phyloP scores from a whole-genome alignment of 2,888 invertebrate genomes.

The Rhopalosiphum nymphaeae region DNA sequence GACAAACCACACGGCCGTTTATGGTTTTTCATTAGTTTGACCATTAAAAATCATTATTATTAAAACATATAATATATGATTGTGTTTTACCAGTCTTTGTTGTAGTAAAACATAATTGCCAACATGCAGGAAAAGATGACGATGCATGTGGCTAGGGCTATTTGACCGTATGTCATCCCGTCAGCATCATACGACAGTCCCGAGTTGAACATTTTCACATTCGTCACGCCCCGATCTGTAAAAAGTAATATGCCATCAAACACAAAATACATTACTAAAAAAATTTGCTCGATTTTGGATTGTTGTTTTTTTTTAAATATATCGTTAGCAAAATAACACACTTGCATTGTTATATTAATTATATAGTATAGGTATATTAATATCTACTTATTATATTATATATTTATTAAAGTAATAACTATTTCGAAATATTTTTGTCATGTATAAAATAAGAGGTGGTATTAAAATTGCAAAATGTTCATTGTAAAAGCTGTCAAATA shows the following conservation, averaged over 20 bases:
- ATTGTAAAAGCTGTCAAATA: background rate
- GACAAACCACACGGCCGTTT: background rate
- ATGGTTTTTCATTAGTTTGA: background rate
- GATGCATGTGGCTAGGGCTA: slow-evolving; percentile 1
- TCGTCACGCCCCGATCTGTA: background rate
- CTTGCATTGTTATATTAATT: too few species aligned
- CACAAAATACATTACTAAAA: background rate
- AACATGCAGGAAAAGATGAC: slow-evolving; percentile 5
- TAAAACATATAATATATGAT: background rate
- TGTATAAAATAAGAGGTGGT: background rate
- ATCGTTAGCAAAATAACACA: background rate
- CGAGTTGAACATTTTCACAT: slow-evolving; percentile 35
- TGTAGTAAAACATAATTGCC: slow-evolving; percentile 35
- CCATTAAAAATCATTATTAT: background rate
- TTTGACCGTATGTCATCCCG: slow-evolving; percentile 53
- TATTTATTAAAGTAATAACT: background rate
- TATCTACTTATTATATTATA: too few species aligned
- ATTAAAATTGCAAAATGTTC: background rate
- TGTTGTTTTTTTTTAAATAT: background rate
- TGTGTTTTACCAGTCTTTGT: slow-evolving; percentile 37
- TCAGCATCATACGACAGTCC: slow-evolving; percentile 45
- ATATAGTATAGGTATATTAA: too few species aligned
- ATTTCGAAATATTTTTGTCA: background rate
- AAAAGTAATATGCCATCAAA: background rate
- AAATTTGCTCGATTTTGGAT: background rate